Evolutionary conservation across 2,888 invertebrate species (phyloP).

Genomic region (Helleia helle): DNA sequence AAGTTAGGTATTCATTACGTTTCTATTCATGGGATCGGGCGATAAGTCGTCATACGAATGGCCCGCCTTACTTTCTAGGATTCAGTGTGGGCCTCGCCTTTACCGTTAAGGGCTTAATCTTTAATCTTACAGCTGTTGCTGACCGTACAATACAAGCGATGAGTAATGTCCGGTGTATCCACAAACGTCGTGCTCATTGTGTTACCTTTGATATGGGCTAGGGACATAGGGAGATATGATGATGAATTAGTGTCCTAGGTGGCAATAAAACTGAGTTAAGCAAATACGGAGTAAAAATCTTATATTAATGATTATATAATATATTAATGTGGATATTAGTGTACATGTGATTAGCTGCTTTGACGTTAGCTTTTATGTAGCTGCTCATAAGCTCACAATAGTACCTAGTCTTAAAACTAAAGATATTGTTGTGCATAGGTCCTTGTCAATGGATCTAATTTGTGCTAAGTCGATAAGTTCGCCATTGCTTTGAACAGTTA

Average conservation of each 20-base stretch:
- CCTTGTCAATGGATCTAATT: too few relatives aligned
- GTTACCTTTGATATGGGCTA: neutral
- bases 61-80: slow-evolving; percentile 22
- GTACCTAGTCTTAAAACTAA: too few relatives aligned
- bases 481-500: too few relatives aligned
- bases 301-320: too few relatives aligned
- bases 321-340: too few relatives aligned
- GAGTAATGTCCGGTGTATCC: slow-evolving; percentile 48
- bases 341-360: too few relatives aligned
- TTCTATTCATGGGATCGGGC: slow-evolving; percentile 6
- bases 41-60: slow-evolving; percentile 18
- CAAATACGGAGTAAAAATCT: too few relatives aligned
- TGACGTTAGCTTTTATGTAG: too few relatives aligned
- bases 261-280: too few relatives aligned
- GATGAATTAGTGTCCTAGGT: neutral
- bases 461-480: too few relatives aligned
- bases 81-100: slow-evolving; percentile 44
- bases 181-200: slow-evolving; percentile 47
- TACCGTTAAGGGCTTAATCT: slow-evolving; percentile 66
- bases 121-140: slow-evolving; percentile 52
- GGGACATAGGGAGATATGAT: neutral
- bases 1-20: slow-evolving; percentile 9
- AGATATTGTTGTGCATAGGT: too few relatives aligned
- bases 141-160: slow-evolving; percentile 47
- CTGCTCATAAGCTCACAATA: too few relatives aligned